These are phyloP conservation scores for Glyphotaelius pellucidus DNA, from an alignment of 2,888 invertebrate genomes.

Conservation along the genomic window DNA sequence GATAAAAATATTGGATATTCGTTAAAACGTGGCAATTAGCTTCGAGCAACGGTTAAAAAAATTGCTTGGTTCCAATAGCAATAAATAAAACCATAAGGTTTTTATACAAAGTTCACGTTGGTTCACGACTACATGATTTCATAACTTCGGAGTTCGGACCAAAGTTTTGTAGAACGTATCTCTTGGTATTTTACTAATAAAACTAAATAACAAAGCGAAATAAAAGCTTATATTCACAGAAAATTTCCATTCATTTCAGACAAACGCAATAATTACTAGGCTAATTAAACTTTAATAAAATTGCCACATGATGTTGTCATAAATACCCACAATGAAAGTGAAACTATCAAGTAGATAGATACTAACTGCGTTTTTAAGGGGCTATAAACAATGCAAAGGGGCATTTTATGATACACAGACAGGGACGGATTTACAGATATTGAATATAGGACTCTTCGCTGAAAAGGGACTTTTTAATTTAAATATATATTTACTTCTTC, in stretches of 20 bases:
- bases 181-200: not conserved
- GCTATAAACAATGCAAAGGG: not conserved
- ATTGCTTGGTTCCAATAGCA: conserved; percentile 12
- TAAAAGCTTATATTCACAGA: not conserved
- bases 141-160: not conserved
- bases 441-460: too few relatives aligned
- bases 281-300: not conserved
- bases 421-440: not conserved
- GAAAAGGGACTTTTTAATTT: too few relatives aligned
- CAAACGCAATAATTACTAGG: not conserved
- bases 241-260: not conserved
- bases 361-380: not conserved
- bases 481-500: too few relatives aligned
- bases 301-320: not conserved
- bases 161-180: not conserved
- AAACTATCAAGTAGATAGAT: not conserved
- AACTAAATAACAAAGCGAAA: conserved; percentile 8
- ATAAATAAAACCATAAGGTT: conserved; percentile 23
- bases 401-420: not conserved
- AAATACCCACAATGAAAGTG: not conserved
- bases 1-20: conserved; percentile 32
- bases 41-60: conserved; percentile 29
- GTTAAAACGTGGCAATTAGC: conserved; percentile 37
- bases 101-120: conserved; percentile 31
- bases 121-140: conserved; percentile 26